Evolutionary conservation across 2,797 vertebrate species (phyloP).

Genomic region (Ceryle rudis): DNA sequence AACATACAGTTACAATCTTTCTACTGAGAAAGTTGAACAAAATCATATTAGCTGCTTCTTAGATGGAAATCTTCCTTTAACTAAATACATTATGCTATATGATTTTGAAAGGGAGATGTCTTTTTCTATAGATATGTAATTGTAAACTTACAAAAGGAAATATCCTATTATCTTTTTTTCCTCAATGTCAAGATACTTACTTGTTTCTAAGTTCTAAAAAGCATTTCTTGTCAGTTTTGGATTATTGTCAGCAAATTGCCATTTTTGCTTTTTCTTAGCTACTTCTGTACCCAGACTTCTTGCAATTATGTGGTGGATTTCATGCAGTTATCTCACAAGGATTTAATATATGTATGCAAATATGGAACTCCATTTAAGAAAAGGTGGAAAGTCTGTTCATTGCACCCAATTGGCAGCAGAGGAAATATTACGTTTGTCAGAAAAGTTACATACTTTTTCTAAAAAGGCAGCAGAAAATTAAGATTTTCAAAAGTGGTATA

Average conservation of each 20-base stretch:
- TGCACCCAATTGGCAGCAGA: background rate
- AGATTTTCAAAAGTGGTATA: background rate
- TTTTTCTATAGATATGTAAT: background rate
- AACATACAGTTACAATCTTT: slow-evolving; percentile 41
- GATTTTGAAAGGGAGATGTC: background rate
- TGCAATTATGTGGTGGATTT: background rate
- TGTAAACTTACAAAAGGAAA: background rate
- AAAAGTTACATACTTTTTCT: background rate
- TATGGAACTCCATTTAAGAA: background rate
- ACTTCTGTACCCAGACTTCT: background rate
- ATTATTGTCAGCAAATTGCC: background rate
- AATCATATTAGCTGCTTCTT: background rate
- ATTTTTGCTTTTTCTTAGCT: background rate
- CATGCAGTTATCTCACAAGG: background rate
- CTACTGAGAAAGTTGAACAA: slow-evolving; percentile 40
- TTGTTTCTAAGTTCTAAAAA: background rate
- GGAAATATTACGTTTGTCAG: background rate
- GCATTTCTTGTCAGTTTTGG: background rate
- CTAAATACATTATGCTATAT: slow-evolving; percentile 22
- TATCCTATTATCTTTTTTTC: background rate
- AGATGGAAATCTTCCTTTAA: slow-evolving; percentile 4
- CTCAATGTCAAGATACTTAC: background rate
- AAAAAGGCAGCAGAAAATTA: background rate
- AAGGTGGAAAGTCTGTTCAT: background rate
- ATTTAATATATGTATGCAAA: background rate